Evolutionary conservation across 53 echinoderm and acorn worm genomes (phyloP).

Genomic region (Stichopus horrens): DNA sequence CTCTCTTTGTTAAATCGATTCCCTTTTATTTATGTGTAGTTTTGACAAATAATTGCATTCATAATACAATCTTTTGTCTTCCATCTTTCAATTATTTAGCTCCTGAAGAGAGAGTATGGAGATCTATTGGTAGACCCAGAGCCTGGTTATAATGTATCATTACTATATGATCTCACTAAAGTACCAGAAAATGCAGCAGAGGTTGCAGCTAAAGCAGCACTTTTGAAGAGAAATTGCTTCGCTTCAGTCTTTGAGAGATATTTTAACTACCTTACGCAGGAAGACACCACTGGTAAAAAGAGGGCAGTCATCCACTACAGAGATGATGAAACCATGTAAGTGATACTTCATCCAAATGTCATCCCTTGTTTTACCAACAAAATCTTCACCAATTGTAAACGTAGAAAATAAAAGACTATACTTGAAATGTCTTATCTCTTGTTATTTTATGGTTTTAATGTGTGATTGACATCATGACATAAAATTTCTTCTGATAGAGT

Average conservation of each 20-base stretch:
- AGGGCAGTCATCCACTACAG: constrained; percentile 89
- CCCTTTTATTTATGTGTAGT: too few species aligned
- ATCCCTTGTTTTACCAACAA: not conserved
- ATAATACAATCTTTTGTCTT: too few species aligned
- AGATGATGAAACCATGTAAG: constrained; percentile 97
- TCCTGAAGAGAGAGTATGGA: constrained; percentile 75
- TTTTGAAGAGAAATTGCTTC: constrained; percentile 93
- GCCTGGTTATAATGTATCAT: constrained; percentile 51
- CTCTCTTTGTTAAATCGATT: too few species aligned
- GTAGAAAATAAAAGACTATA: not conserved
- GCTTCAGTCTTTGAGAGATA: constrained; percentile 95
- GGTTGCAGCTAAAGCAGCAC: constrained; percentile 68
- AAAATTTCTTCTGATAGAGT: too few species aligned
- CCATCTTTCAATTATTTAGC: constrained; percentile 41
- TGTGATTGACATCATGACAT: too few species aligned
- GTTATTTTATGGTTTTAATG: too few species aligned
- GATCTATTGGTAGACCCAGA: constrained; percentile 59
- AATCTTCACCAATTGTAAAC: not conserved
- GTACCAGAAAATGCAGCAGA: constrained; percentile 64
- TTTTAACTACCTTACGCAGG: constrained; percentile 82
- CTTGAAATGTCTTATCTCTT: not conserved
- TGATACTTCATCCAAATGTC: not conserved
- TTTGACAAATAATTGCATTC: too few species aligned
- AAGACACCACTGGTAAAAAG: constrained; percentile 57
- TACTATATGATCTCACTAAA: constrained; percentile 68